Conservation (phyloP, 2,113 vertebrate genomes). For the Hipposideros armiger region DNA sequence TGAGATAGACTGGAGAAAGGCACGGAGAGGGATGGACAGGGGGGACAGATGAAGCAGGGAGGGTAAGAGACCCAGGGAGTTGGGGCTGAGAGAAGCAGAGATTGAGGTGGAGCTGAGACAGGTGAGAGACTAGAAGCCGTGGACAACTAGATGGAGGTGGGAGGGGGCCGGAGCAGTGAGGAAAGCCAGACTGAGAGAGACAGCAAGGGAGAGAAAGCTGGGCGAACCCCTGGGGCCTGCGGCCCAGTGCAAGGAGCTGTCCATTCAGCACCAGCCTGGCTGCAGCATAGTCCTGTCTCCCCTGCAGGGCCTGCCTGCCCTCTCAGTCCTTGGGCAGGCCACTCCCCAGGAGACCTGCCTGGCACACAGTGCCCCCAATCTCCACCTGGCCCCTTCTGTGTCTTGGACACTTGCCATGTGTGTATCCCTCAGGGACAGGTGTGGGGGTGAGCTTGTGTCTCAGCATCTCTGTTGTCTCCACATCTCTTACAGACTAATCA, state of each 20-base stretch:
- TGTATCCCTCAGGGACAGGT: background rate
- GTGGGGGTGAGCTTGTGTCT: background rate
- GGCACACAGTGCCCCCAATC: background rate
- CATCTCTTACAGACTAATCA: background rate
- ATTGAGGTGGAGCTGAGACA: background rate
- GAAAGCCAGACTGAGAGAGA: background rate
- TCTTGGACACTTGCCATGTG: background rate
- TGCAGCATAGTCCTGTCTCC: accelerated
- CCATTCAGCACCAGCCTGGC: constrained; percentile 77
- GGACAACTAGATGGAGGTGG: background rate
- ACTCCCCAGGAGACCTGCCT: background rate
- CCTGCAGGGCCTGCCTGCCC: background rate
- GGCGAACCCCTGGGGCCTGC: background rate
- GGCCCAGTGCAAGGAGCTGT: constrained; percentile 72
- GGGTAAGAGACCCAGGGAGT: background rate
- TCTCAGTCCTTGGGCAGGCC: background rate
- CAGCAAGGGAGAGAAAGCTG: background rate
- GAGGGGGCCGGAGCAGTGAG: background rate
- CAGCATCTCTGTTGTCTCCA: background rate
- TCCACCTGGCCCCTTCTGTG: background rate
- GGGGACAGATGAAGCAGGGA: background rate
- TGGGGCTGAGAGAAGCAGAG: background rate
- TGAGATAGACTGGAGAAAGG: background rate
- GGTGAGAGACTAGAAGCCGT: background rate
- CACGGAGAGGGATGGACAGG: background rate